Evolutionary conservation across 2,888 invertebrate genomes (phyloP), one percentile per base, ranked within the genome.

Genomic region (Tipula lateralis): DNA sequence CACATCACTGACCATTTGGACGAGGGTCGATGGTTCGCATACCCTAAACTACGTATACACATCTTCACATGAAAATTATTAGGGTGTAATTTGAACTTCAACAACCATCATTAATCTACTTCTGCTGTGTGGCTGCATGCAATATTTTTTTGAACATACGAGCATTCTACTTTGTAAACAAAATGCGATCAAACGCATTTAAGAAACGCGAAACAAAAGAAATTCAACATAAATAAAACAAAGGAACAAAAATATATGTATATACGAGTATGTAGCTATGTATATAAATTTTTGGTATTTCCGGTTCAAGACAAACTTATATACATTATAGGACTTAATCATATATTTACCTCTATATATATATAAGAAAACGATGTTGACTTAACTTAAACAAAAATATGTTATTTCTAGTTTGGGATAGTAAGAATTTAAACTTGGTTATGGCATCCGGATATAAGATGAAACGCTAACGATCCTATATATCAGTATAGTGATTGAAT

Each of bases 1-100:
- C 66, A 66, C 66, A 66, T 66, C 66, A 66, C 66, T 66, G 66
- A 66, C 66, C 66, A 66, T 66, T 66, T 66, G 24, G 66, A 66
- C 12, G 24, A n/a, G 66, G 66, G 66, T 66, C 66, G 66, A 12
- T 66, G 24, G n/a, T n/a, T n/a, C 12, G 5, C 9, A 9, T 9
- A 66, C 66, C 19, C 24, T 1, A 24, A 66, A 66, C 19, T 66
- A 66, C 9, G 9, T 9, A 24, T 66, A 24, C 66, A 66, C 66
- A 24, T 66, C 66, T 66, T 24, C 24, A 66, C 66, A 24, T 66
- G 66, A 66, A 66, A 66, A 24, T 66, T 66, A 66, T 66, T 66
- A 66, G 66, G 66, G 66, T 24, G 66, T 66, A 66, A 66, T 66
- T 66, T 66, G 66, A 66, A 66, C 66, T 66, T 66, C 19, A 66